These are phyloP conservation scores for Mnemiopsis leidyi DNA, from an alignment of 37 sponge, comb jelly and placozoan genomes.

Conservation along the genomic window DNA sequence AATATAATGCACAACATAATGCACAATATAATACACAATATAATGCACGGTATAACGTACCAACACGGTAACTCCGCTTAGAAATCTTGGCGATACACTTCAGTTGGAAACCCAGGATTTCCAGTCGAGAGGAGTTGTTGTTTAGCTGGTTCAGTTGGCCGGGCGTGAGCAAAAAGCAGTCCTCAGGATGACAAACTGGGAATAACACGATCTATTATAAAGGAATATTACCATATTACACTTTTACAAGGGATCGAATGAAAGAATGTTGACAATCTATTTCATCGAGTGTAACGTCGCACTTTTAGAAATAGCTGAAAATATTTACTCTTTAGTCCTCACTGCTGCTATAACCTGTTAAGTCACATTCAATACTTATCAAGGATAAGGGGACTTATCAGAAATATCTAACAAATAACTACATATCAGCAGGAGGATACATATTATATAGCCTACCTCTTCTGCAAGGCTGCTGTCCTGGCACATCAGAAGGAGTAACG, in stretches of 20 bases:
- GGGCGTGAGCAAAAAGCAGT: background rate
- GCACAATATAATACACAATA: no score
- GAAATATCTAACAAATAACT: no score
- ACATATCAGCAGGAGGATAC: no score
- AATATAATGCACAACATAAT: no score
- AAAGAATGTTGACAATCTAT: no score
- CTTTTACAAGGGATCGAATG: background rate
- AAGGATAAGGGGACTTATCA: no score
- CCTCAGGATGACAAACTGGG: conserved; percentile 30
- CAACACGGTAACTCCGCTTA: background rate
- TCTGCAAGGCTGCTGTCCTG: background rate
- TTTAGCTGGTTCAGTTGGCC: background rate
- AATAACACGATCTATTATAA: background rate
- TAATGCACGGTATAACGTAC: no score
- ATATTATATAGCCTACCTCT: background rate
- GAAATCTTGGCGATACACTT: background rate
- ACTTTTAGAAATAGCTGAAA: no score
- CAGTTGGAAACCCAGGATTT: background rate
- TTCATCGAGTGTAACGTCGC: no score
- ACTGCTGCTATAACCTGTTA: no score
- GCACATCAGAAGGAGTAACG: background rate
- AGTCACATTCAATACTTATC: no score
- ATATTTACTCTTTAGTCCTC: no score
- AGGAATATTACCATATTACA: background rate
- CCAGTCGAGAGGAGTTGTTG: background rate